A percentile compares a stretch with the other conserved stretches of the same genome.
phyloP scores from a whole-genome alignment of 2,888 invertebrate genomes.

The Cheilosia variabilis region DNA sequence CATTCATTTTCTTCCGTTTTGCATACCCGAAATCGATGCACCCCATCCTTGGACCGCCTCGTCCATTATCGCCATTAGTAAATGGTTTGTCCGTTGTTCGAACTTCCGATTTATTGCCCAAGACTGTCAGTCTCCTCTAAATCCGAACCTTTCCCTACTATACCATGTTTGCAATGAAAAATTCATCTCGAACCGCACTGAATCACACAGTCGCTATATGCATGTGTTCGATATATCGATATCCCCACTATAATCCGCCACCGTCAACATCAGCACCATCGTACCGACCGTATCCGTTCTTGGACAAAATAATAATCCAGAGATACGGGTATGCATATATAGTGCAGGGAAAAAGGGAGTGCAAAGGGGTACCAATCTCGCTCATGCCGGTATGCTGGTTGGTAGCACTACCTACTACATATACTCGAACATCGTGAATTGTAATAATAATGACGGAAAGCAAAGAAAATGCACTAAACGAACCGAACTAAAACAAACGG shows the following conservation, averaged over 20 bases:
- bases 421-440: slow-evolving; percentile 37
- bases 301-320: slow-evolving; percentile 27
- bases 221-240: slow-evolving; percentile 44
- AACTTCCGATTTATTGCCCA: slow-evolving; percentile 69
- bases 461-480: slow-evolving; percentile 69
- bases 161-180: slow-evolving; percentile 42
- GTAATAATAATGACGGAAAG: slow-evolving; percentile 67
- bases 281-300: slow-evolving; percentile 1
- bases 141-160: background rate
- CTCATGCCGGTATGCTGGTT: background rate
- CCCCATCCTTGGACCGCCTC: slow-evolving; percentile 28
- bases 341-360: background rate
- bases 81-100: slow-evolving; percentile 69
- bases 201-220: slow-evolving; percentile 32
- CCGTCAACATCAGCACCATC: slow-evolving; percentile 29
- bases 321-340: background rate
- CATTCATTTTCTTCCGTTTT: slow-evolving; percentile 52
- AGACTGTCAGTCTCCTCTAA: slow-evolving; percentile 30
- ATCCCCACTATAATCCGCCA: slow-evolving; percentile 58
- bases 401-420: background rate
- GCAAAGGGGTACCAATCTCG: background rate
- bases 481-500: slow-evolving; percentile 35
- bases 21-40: slow-evolving; percentile 44
- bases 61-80: slow-evolving; percentile 71
- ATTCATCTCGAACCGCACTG: slow-evolving; percentile 62